Evolutionary conservation across 2,797 vertebrate genomes (phyloP).

Genomic region (Lagorchestes hirsutus): DNA sequence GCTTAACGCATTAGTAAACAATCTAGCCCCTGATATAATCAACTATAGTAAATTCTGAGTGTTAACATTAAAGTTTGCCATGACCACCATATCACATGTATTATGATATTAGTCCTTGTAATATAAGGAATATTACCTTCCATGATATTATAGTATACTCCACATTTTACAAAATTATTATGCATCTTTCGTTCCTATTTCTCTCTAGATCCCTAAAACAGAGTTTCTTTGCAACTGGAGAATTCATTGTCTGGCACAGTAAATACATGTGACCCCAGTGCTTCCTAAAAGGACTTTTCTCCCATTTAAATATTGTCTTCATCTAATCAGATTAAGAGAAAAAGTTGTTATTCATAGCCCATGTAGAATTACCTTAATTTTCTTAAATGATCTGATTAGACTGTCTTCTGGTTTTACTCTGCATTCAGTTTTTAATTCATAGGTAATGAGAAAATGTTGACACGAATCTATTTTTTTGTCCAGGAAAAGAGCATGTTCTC

Average conservation of each 20-base stretch:
- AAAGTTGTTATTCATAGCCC: slow-evolving; percentile 46
- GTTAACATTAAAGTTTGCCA: slow-evolving; percentile 6
- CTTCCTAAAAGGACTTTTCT: slow-evolving; percentile 46
- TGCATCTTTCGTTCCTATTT: slow-evolving; percentile 14
- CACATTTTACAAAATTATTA: slow-evolving; percentile 31
- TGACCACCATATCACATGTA: neutral
- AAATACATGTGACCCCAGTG: slow-evolving; percentile 29
- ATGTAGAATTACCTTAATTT: slow-evolving; percentile 73
- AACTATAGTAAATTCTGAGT: slow-evolving; percentile 45
- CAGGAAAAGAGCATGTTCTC: slow-evolving; percentile 37
- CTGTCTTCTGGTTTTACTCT: slow-evolving; percentile 81
- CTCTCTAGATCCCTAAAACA: slow-evolving; percentile 20
- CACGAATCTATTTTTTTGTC: slow-evolving; percentile 32
- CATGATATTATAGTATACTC: neutral
- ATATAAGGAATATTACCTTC: neutral
- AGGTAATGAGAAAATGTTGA: slow-evolving; percentile 30
- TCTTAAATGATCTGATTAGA: slow-evolving; percentile 82
- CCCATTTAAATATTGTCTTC: slow-evolving; percentile 39
- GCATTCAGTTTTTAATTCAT: slow-evolving; percentile 70
- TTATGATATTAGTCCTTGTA: slow-evolving; percentile 10
- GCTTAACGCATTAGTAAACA: slow-evolving; percentile 57
- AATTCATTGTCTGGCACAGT: slow-evolving; percentile 27
- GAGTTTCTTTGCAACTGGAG: slow-evolving; percentile 25
- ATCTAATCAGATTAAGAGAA: slow-evolving; percentile 26
- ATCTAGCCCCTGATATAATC: slow-evolving; percentile 39